These are phyloP conservation scores for Saguinus midas DNA, from an alignment of 2,113 vertebrate species.

Conservation along the genomic window DNA sequence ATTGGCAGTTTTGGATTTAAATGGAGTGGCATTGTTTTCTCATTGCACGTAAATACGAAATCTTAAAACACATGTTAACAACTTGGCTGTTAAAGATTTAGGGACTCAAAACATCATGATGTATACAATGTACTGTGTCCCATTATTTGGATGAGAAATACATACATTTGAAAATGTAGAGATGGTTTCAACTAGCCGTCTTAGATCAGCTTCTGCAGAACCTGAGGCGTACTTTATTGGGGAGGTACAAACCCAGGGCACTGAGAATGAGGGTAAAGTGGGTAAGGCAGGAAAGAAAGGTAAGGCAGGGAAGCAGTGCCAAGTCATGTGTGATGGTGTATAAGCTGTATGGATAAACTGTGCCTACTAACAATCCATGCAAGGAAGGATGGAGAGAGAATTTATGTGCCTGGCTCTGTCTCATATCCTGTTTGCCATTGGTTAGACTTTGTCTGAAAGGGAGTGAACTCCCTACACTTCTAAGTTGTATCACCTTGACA, in stretches of 20 bases:
- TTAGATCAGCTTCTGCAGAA: neutral
- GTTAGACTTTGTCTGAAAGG: neutral
- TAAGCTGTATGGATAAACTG: neutral
- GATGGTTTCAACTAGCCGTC: neutral
- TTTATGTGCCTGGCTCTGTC: neutral
- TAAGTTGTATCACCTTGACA: neutral
- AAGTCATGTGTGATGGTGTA: neutral
- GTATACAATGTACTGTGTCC: neutral
- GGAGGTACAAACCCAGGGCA: neutral
- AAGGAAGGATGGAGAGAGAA: neutral
- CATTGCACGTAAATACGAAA: neutral
- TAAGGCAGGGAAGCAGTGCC: neutral
- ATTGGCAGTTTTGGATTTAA: constrained; percentile 7
- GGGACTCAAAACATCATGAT: neutral
- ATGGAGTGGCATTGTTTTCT: neutral
- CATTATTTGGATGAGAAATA: constrained; percentile 4
- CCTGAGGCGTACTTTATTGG: neutral
- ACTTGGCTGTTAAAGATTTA: neutral
- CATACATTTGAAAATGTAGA: neutral
- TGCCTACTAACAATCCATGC: neutral
- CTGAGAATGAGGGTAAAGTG: neutral
- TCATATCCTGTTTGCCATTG: neutral
- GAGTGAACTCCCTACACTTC: neutral
- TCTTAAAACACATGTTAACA: constrained; percentile 6
- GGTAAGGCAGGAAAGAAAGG: neutral